These are phyloP conservation scores for Hyaena hyaena DNA, from an alignment of 2,113 vertebrate species.

Conservation along the genomic window DNA sequence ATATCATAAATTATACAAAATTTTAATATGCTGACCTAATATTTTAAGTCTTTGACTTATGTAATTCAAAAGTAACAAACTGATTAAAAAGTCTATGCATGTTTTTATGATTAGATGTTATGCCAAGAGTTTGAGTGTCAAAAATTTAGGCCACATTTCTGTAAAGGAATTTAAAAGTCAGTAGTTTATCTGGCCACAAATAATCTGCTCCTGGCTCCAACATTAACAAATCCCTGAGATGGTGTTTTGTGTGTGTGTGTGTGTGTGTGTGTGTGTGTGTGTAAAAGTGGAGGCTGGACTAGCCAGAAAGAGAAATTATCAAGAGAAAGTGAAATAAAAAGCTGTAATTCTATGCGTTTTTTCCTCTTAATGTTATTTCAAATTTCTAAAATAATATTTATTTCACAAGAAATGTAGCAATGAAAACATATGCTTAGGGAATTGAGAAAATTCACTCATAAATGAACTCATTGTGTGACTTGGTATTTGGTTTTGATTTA, in stretches of 20 bases:
- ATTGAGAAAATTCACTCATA: conserved; percentile 31
- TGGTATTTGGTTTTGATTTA: conserved; percentile 57
- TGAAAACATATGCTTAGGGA: background rate
- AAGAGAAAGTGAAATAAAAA: conserved; percentile 41
- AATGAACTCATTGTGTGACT: conserved; percentile 33
- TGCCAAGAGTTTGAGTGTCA: background rate
- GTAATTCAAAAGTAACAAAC: background rate
- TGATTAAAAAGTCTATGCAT: background rate
- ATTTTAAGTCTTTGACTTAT: background rate
- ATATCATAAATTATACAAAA: background rate
- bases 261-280: background rate
- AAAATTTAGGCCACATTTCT: background rate
- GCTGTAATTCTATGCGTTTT: background rate
- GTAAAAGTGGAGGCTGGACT: background rate
- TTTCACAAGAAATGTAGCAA: background rate
- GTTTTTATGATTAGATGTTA: background rate
- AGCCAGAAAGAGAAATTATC: background rate
- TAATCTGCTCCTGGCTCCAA: background rate
- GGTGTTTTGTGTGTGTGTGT: background rate
- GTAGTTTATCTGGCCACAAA: background rate
- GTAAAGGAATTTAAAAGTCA: conserved; percentile 9
- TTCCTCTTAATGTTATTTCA: background rate
- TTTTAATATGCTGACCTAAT: background rate
- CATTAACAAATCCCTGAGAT: background rate
- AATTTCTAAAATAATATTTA: conserved; percentile 17